These are phyloP conservation scores for Opisthograptis luteolata DNA, from an alignment of 2,888 invertebrate genomes.

Conservation along the genomic window DNA sequence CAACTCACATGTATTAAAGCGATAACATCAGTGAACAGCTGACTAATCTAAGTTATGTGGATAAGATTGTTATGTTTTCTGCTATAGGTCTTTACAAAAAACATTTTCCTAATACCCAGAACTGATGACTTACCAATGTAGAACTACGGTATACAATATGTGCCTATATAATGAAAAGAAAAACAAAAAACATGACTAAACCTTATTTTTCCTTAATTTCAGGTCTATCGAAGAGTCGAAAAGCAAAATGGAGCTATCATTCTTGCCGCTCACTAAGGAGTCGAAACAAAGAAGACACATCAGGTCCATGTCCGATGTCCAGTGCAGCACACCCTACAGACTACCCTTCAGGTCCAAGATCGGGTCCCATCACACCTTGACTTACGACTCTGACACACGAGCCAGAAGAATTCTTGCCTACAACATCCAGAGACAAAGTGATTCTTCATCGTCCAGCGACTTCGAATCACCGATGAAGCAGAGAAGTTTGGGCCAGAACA, in stretches of 20 bases:
- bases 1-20: too few relatives aligned
- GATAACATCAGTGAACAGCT: too few relatives aligned
- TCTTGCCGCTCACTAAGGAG: constrained; percentile 70
- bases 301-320: constrained; percentile 79
- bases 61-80: too few relatives aligned
- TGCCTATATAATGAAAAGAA: background rate
- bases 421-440: constrained; percentile 55
- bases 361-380: constrained; percentile 64
- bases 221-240: constrained; percentile 68
- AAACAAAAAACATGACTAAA: background rate
- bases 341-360: constrained; percentile 64
- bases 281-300: constrained; percentile 74
- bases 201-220: constrained; percentile 50
- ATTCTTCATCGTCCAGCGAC: constrained; percentile 75
- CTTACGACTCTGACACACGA: constrained; percentile 75
- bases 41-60: too few relatives aligned
- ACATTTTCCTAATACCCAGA: too few relatives aligned
- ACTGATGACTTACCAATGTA: too few relatives aligned
- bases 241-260: constrained; percentile 52
- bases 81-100: too few relatives aligned
- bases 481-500: constrained; percentile 65
- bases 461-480: constrained; percentile 57
- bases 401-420: constrained; percentile 61
- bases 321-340: constrained; percentile 74
- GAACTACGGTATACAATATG: too few relatives aligned